phyloP scores from a whole-genome alignment of 2,888 invertebrate species.

The Coleophora deauratella region DNA sequence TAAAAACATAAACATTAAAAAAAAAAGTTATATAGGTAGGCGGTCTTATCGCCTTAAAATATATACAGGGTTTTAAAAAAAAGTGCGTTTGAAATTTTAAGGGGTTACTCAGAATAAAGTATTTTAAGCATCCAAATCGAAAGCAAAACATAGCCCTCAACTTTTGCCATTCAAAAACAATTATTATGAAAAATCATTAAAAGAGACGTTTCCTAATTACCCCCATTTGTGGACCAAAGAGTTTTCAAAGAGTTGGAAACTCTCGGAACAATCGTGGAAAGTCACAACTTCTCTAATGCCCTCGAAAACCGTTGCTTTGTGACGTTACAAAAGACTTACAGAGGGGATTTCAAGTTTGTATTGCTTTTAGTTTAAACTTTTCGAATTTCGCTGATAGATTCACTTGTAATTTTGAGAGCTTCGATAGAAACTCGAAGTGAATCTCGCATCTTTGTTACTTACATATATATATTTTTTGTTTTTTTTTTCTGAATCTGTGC shows the following conservation, averaged over 20 bases:
- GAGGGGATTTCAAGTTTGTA: constrained; percentile 27
- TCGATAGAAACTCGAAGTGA: too few species aligned
- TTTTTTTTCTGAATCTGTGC: too few species aligned
- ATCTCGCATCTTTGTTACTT: too few species aligned
- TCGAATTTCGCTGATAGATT: constrained; percentile 8
- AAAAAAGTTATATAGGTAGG: too few species aligned
- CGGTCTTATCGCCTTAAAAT: too few species aligned
- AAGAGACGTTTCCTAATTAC: constrained; percentile 17
- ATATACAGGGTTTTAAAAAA: too few species aligned
- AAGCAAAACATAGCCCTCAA: neutral
- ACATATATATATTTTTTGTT: too few species aligned
- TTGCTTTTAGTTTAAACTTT: constrained; percentile 39
- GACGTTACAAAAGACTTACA: constrained; percentile 32
- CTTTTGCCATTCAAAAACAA: neutral
- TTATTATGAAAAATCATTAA: neutral
- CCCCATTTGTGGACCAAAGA: constrained; percentile 18
- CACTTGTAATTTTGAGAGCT: neutral
- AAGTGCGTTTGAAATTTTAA: too few species aligned
- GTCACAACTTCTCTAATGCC: constrained; percentile 53
- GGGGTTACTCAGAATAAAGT: too few species aligned
- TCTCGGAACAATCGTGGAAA: constrained; percentile 31
- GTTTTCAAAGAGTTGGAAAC: constrained; percentile 21
- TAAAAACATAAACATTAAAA: too few species aligned
- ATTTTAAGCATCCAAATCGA: too few species aligned
- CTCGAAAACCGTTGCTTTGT: constrained; percentile 36